Base-by-base conservation (phyloP, 2,888 invertebrate species). In the Monoplex corrugatus region DNA sequence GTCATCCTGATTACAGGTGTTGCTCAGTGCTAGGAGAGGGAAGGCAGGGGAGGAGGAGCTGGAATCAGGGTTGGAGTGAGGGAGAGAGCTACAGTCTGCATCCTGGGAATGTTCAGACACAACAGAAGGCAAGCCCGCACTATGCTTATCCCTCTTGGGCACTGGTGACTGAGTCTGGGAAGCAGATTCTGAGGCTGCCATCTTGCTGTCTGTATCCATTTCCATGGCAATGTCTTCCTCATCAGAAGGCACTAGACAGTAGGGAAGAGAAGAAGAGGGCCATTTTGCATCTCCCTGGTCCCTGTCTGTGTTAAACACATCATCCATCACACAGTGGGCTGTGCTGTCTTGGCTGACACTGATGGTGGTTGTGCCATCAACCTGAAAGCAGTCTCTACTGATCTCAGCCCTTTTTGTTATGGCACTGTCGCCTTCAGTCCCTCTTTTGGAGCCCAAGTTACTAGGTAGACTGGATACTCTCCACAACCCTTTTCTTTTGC, bases 91-190 rank as follows among this genome's bases (percentile, higher is more conserved):
- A 63, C 88, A 88, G 83, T 88, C 88, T 83, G 88, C 88, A 83
- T 88, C 88, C 83, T 88, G 88, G 6, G 88, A 88, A 40, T 88
- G 88, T 88, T 88, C 88, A 23, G 82, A 88, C n/a, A 88, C 83
- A 80, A 83, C 43, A 83, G 57, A 88, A 38, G 88, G 68, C 68
- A 38, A 40, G 57, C 57, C 78, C 44, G n/a, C 43, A 75, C 32
- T 40, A 8, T 19, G 87, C 82, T 82, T 80, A 44, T 72, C 88
- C 43, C 40, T 38, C 83, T 45, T 83, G 83, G 80, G 28, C 19
- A 87, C 40, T 13, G 86, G 86, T 2, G 86, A 63, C 68, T 63
- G 68, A 23, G 68, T 86, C 40, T 43, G 40, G 28, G 87, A 75
- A 3, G 50, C 35, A 28, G 38, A 43, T 50, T 75, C 87, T n/a